Evolutionary conservation across 2,113 vertebrate species (phyloP).

Genomic region (Eurystomus gularis): DNA sequence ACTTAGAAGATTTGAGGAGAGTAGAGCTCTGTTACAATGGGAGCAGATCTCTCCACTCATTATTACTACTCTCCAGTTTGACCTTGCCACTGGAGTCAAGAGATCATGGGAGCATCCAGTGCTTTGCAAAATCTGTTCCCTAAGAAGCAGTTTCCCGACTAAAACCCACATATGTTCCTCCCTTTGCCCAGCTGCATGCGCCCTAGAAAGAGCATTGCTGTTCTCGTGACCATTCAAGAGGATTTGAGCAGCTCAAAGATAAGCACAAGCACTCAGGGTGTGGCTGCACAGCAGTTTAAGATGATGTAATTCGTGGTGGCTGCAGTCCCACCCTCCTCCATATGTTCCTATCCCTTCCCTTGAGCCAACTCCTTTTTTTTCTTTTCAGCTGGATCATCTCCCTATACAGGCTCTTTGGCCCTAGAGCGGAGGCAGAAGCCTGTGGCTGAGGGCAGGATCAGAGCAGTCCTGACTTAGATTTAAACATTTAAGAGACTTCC

Average conservation of each 20-base stretch:
- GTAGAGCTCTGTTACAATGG: neutral
- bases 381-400: neutral
- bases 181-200: neutral
- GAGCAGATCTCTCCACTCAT: neutral
- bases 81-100: neutral
- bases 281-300: neutral
- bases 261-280: conserved; percentile 21
- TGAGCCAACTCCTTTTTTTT: neutral
- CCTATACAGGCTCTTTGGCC: neutral
- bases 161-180: neutral
- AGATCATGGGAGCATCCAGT: neutral
- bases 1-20: neutral
- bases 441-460: neutral
- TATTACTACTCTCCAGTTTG: neutral
- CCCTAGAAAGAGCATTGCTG: neutral
- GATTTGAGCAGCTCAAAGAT: conserved; percentile 14
- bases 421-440: neutral
- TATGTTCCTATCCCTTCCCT: neutral
- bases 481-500: neutral
- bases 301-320: conserved; percentile 28
- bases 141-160: neutral
- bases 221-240: neutral
- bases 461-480: neutral
- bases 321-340: neutral
- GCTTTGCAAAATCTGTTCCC: neutral